Base-by-base conservation (phyloP, 2,113 vertebrate genomes). In the Daubentonia madagascariensis region DNA sequence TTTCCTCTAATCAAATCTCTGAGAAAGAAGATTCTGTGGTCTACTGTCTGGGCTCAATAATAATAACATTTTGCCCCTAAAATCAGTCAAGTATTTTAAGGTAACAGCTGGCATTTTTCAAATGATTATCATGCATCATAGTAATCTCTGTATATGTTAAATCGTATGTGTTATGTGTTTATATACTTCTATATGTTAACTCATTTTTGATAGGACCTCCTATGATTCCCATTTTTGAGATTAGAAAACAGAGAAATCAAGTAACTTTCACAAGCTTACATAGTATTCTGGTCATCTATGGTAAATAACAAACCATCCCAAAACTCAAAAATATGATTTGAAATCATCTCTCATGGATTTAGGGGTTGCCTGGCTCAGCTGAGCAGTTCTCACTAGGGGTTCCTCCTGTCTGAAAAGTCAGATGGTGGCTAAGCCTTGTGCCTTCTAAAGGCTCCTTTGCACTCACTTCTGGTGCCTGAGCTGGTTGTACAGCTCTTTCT, bases 11-110 rank as follows among this genome's bases (percentile, higher is more conserved):
- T 65, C 52, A 43, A 25, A 80, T 61, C 84, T 72, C 73, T 57
- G 85, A 83, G 79, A 30, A 32, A 67, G n/a, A 37, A 5, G n/a
- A 81, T 57, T 20, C 63, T 48, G 3, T 40, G n/a, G 13, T 48
- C 45, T 43, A 23, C 35, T 8, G 67, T 13, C 45, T 52, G 43
- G 75, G 48, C 35, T 30, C 37, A 40, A 3, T 22, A 67, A 76
- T 89, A 25, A 43, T 37, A 54, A 45, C 72, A 52, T 73, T 45
- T 73, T 63, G 52, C 37, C 35, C 80, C 54, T 67, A 50, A 67
- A 61, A 22, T n/a, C 89, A 88, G 59, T 9, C 10, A 65, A 72
- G 70, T 70, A 32, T 89, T 78, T 97, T 43, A 70, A 89, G 75
- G 73, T n/a, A 54, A 57, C 63, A 40, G 79, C 61, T 54, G 81